Evolutionary conservation across 2,888 invertebrate species (phyloP).

Genomic region (Meloe dianella): DNA sequence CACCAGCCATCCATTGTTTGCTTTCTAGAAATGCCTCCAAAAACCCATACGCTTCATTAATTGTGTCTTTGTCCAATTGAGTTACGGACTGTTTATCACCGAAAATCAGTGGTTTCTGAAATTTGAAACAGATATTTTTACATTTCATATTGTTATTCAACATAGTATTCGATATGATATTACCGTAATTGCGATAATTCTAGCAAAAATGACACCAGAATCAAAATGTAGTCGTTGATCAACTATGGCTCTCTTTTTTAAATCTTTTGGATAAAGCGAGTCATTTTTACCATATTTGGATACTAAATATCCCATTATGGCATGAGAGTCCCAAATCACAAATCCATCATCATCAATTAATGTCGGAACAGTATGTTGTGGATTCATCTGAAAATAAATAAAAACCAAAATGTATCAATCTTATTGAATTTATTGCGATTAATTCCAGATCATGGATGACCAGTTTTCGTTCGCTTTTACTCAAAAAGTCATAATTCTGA

Average conservation of each 20-base stretch:
- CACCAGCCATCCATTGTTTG: too few species aligned
- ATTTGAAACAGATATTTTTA: background rate
- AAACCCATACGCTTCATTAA: conserved; percentile 6
- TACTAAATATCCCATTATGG: conserved; percentile 10
- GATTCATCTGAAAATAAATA: too few species aligned
- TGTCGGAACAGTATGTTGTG: conserved; percentile 17
- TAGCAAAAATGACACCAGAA: background rate
- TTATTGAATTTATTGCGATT: too few species aligned
- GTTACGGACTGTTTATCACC: background rate
- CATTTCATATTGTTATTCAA: too few species aligned
- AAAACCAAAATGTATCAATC: too few species aligned
- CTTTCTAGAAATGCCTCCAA: conserved; percentile 14
- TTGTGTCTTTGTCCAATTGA: background rate
- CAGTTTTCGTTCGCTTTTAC: too few species aligned
- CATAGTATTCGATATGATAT: too few species aligned
- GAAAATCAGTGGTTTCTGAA: background rate
- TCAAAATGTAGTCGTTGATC: conserved; percentile 11
- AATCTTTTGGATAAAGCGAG: conserved; percentile 10
- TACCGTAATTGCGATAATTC: background rate
- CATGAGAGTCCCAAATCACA: conserved; percentile 16
- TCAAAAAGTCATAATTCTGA: too few species aligned
- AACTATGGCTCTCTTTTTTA: background rate
- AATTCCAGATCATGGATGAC: too few species aligned
- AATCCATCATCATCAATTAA: too few species aligned
- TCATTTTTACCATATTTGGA: conserved; percentile 15